phyloP scores from a whole-genome alignment of 2,113 vertebrate species.

The Zapornia atra region DNA sequence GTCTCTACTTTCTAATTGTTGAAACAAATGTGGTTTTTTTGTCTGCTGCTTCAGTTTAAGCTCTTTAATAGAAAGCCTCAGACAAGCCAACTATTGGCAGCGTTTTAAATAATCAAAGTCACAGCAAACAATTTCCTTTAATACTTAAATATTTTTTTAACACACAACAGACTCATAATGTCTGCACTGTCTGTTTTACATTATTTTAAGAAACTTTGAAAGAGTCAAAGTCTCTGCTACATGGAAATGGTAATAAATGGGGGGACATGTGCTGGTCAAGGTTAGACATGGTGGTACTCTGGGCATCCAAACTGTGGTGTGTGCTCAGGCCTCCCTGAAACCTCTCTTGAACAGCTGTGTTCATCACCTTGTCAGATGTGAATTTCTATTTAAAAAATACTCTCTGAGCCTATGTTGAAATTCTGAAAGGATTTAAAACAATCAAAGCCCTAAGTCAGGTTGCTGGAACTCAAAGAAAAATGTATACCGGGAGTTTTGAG shows the following conservation, averaged over 20 bases:
- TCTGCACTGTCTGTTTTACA: neutral
- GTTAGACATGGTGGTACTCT: neutral
- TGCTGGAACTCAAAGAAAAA: neutral
- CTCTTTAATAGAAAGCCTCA: neutral
- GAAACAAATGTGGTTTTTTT: neutral
- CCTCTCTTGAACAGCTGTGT: neutral
- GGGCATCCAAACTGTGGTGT: neutral
- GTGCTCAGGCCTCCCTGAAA: accelerated
- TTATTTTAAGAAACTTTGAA: neutral
- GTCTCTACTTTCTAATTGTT: neutral
- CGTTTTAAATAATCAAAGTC: neutral
- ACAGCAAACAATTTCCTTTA: neutral
- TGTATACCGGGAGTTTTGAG: neutral
- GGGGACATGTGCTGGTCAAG: too few relatives aligned
- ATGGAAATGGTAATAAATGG: neutral
- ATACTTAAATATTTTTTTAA: neutral
- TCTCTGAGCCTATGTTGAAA: neutral
- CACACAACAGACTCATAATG: neutral
- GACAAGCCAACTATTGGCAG: neutral
- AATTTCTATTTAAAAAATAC: neutral
- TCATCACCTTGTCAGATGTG: neutral
- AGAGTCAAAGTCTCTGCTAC: neutral
- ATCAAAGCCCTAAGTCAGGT: neutral
- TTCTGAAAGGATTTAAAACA: neutral
- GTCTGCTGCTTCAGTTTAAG: neutral